These are phyloP conservation scores for Eidolon helvum DNA, from an alignment of 2,113 vertebrate species.

Conservation along the genomic window DNA sequence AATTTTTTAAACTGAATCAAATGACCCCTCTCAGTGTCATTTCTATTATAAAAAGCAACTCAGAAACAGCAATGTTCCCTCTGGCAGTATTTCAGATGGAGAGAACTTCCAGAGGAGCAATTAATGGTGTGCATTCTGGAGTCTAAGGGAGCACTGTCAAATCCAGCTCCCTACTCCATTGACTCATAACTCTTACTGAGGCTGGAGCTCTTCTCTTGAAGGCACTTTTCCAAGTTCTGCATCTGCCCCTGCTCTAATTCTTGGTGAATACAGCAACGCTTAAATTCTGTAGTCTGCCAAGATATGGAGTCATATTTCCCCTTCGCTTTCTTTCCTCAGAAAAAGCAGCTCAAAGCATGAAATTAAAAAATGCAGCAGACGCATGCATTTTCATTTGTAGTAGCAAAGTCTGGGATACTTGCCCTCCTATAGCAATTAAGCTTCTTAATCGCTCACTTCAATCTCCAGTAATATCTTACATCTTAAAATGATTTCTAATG, in stretches of 20 bases:
- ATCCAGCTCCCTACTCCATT: not conserved
- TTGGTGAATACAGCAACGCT: not conserved
- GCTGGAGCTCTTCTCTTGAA: constrained; percentile 1
- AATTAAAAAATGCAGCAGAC: not conserved
- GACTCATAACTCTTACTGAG: constrained; percentile 13
- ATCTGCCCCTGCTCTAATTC: constrained; percentile 19
- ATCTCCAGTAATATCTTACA: constrained; percentile 27
- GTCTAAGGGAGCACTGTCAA: not conserved
- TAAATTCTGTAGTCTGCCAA: not conserved
- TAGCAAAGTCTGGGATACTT: not conserved
- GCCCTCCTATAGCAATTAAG: not conserved
- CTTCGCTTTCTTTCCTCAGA: not conserved
- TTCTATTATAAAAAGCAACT: constrained; percentile 4
- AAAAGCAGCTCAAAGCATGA: not conserved
- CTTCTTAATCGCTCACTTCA: constrained; percentile 24
- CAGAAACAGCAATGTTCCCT: constrained; percentile 36
- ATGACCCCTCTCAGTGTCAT: constrained; percentile 19
- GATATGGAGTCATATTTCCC: not conserved
- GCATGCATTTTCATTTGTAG: not conserved
- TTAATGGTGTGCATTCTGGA: not conserved
- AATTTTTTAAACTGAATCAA: constrained; percentile 21
- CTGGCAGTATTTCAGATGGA: constrained; percentile 23
- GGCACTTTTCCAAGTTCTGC: constrained; percentile 28
- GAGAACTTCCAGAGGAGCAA: constrained; percentile 27
- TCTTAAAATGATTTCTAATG: constrained; percentile 31